Evolutionary conservation across 2,113 vertebrate genomes (phyloP).

Genomic region (Oceanites oceanicus): DNA sequence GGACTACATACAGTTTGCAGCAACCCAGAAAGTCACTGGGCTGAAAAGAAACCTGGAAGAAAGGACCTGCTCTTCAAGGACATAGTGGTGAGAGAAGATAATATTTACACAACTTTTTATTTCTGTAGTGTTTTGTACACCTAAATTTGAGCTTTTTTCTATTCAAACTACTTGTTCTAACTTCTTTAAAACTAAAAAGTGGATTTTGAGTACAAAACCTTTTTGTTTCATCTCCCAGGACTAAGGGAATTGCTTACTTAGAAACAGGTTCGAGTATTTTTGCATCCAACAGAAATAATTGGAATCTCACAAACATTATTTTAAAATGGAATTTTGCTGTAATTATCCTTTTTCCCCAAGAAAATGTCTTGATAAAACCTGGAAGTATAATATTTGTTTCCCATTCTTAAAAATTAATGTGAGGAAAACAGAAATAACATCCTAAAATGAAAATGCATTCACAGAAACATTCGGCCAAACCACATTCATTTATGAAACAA

Average conservation of each 20-base stretch:
- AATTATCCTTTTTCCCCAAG: neutral
- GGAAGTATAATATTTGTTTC: neutral
- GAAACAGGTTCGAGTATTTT: neutral
- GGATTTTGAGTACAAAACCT: neutral
- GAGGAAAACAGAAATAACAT: neutral
- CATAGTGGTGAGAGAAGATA: neutral
- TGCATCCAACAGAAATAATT: neutral
- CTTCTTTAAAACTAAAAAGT: neutral
- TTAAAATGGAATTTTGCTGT: neutral
- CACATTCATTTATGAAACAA: neutral
- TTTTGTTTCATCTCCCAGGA: neutral
- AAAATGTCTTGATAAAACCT: neutral
- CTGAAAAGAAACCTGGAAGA: conserved; percentile 25
- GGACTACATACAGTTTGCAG: neutral
- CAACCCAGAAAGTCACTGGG: neutral
- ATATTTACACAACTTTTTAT: neutral
- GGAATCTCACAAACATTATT: neutral
- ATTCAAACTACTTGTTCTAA: neutral
- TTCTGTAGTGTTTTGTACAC: neutral
- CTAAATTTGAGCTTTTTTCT: neutral
- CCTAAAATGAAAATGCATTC: neutral
- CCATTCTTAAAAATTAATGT: neutral
- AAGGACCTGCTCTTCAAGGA: neutral
- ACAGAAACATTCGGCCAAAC: neutral
- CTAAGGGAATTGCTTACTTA: neutral